Evolutionary conservation across 2,113 vertebrate species (phyloP).

Genomic region (Asarcornis scutulata): DNA sequence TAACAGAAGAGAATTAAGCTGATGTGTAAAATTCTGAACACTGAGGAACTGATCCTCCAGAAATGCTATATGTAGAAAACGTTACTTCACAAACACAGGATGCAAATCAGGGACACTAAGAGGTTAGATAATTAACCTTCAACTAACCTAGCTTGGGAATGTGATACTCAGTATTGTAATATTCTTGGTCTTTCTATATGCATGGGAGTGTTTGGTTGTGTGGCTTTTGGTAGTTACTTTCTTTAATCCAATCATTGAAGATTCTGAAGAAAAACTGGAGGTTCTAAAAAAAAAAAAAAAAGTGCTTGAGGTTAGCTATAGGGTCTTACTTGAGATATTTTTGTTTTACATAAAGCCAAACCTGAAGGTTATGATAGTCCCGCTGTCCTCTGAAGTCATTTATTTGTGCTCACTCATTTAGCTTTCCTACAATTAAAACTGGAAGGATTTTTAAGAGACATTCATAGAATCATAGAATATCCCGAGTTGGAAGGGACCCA

Average conservation of each 20-base stretch:
- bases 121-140: neutral
- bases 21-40: neutral
- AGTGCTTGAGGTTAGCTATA: neutral
- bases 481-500: no score
- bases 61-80: neutral
- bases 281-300: neutral
- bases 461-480: no score
- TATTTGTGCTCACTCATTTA: neutral
- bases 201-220: neutral
- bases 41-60: neutral
- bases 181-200: neutral
- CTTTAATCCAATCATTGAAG: neutral
- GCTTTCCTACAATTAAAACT: neutral
- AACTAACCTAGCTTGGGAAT: neutral
- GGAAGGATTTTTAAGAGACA: neutral
- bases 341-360: neutral
- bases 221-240: neutral
- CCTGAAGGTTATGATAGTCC: neutral
- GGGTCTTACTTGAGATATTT: no score
- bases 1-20: neutral
- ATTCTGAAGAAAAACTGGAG: neutral
- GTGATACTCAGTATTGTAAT: neutral
- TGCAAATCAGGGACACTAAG: neutral
- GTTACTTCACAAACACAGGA: neutral
- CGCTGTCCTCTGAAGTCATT: neutral